Evolutionary conservation across 2,888 invertebrate species (phyloP).

Genomic region (Dryobota labecula): DNA sequence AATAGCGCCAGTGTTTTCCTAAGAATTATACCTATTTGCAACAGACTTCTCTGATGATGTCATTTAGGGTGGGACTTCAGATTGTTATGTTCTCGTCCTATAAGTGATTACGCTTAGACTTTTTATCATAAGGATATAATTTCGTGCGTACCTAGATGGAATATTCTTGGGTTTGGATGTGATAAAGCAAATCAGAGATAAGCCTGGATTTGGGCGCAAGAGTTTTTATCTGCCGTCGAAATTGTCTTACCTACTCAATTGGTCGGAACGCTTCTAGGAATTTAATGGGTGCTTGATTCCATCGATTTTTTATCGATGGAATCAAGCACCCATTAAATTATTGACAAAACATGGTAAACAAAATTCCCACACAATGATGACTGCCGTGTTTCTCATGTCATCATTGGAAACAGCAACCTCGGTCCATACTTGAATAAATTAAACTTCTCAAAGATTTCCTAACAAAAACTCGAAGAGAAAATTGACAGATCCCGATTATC

Average conservation of each 20-base stretch:
- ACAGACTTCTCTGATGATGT: constrained; percentile 33
- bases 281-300: no score
- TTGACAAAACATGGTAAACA: constrained; percentile 9
- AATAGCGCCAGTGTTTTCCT: constrained; percentile 38
- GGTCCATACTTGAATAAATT: neutral
- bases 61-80: constrained; percentile 6
- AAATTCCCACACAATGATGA: constrained; percentile 2
- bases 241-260: neutral
- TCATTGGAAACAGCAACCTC: neutral
- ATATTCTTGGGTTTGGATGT: neutral
- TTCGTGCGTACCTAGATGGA: neutral
- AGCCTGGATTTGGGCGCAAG: neutral
- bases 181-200: neutral
- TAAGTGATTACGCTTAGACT: constrained; percentile 2
- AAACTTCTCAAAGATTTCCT: neutral
- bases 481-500: neutral
- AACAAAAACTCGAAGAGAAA: neutral
- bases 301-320: no score
- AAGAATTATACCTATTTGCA: constrained; percentile 37
- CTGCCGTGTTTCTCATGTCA: neutral
- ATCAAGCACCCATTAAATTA: neutral
- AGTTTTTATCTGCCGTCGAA: neutral
- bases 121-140: constrained; percentile 26
- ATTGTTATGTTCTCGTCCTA: neutral
- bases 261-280: neutral